Percentiles rank a stretch among this genome's conserved stretches.
Evolutionary conservation across 2,113 vertebrate genomes (phyloP).

Genomic region (Andinoacara biseriatus): DNA sequence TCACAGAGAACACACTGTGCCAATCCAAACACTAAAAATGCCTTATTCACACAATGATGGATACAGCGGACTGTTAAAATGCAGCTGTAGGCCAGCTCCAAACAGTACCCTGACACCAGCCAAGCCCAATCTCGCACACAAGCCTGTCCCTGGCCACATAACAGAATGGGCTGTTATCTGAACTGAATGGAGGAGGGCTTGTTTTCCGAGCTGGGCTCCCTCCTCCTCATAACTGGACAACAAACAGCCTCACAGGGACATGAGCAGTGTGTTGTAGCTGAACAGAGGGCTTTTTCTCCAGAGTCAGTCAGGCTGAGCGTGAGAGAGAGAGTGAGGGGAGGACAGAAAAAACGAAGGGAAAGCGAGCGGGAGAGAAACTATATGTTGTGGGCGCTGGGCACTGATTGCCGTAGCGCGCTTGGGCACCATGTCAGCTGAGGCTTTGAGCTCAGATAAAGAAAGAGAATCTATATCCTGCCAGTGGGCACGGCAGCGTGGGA

Average conservation of each 20-base stretch:
- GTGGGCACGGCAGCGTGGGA: constrained; percentile 72
- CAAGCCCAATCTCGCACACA: constrained; percentile 72
- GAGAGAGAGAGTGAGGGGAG: constrained; percentile 45
- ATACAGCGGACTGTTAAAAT: constrained; percentile 63
- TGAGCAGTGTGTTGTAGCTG: constrained; percentile 75
- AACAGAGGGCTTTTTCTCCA: constrained; percentile 89
- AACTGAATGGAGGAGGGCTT: constrained; percentile 75
- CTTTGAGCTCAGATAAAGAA: constrained; percentile 74
- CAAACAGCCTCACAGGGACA: constrained; percentile 81
- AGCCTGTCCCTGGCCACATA: constrained; percentile 69
- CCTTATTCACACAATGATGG: constrained; percentile 60
- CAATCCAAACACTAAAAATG: constrained; percentile 61
- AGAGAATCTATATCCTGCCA: constrained; percentile 75
- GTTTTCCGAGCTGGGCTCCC: constrained; percentile 71
- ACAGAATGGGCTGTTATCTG: constrained; percentile 77
- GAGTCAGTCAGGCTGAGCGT: constrained; percentile 85
- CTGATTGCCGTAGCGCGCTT: constrained; percentile 64
- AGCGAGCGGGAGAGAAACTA: constrained; percentile 66
- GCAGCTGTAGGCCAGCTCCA: constrained; percentile 69
- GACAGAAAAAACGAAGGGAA: not conserved
- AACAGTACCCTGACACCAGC: constrained; percentile 76
- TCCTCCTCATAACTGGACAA: constrained; percentile 76
- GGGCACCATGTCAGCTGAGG: constrained; percentile 69
- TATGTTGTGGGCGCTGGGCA: constrained; percentile 68
- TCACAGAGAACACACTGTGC: constrained; percentile 46